These are phyloP conservation scores for Corythornis madagascariensis DNA, from an alignment of 2,113 vertebrate species.

Conservation along the genomic window DNA sequence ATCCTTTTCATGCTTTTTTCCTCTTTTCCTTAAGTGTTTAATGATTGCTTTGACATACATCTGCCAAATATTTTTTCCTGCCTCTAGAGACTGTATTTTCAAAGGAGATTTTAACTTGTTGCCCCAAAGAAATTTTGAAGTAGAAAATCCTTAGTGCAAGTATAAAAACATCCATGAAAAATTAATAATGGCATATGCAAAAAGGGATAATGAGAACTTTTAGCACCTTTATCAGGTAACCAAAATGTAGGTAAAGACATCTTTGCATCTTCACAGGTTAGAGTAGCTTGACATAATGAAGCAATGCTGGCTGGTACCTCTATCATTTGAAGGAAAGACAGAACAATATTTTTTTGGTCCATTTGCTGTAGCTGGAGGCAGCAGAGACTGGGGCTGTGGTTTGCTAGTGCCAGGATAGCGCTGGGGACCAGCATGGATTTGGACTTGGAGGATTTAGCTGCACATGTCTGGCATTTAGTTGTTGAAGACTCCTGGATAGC, in stretches of 20 bases:
- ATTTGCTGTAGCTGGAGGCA: background rate
- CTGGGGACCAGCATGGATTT: background rate
- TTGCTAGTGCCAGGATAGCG: background rate
- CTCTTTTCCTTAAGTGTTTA: background rate
- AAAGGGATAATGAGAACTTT: background rate
- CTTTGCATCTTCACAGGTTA: background rate
- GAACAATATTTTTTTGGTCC: background rate
- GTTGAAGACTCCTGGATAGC: background rate
- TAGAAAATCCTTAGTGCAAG: background rate
- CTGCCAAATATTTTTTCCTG: background rate
- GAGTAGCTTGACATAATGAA: background rate
- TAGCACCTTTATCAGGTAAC: background rate
- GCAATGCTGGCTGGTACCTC: background rate
- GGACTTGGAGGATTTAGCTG: background rate
- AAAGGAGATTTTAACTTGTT: slow-evolving; percentile 12
- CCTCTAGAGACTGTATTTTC: slow-evolving; percentile 8
- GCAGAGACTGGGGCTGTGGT: background rate
- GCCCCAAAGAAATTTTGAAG: background rate
- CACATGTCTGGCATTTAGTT: background rate
- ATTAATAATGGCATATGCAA: background rate
- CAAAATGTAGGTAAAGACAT: background rate
- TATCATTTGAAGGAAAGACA: background rate
- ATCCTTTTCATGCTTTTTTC: background rate
- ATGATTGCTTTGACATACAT: background rate
- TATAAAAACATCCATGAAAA: background rate